Evolutionary conservation across 2,888 invertebrate genomes (phyloP).

Genomic region (Xylocampa areola): DNA sequence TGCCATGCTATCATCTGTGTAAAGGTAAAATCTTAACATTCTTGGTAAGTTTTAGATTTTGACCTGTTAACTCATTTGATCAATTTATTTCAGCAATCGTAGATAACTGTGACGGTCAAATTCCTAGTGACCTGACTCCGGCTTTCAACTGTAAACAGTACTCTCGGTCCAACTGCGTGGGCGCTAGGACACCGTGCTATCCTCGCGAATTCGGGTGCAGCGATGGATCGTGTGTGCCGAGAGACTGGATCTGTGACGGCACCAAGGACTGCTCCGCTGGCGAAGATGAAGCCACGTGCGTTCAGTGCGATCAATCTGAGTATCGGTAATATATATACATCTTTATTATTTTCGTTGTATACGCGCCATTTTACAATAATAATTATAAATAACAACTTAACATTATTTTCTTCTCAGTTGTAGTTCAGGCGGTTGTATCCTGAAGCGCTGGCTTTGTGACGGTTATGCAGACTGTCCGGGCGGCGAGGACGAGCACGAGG

Average conservation of each 20-base stretch:
- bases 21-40: conserved; percentile 83
- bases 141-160: conserved; percentile 91
- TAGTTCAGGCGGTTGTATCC: conserved; percentile 78
- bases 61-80: no score
- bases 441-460: conserved; percentile 84
- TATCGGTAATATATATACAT: conserved; percentile 71
- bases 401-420: no score
- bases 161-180: conserved; percentile 90
- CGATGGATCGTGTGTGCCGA: conserved; percentile 90
- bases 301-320: conserved; percentile 74
- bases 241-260: conserved; percentile 91
- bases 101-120: conserved; percentile 90
- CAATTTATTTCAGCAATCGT: conserved; percentile 91
- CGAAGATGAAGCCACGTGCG: conserved; percentile 91
- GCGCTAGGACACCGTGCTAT: conserved; percentile 84
- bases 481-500: conserved; percentile 79
- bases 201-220: conserved; percentile 88
- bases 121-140: conserved; percentile 88
- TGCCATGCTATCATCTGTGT: conserved; percentile 91
- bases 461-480: conserved; percentile 84
- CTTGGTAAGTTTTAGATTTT: not conserved
- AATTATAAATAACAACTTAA: no score
- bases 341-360: no score
- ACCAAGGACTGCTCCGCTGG: conserved; percentile 90
- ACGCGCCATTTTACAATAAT: no score